phyloP scores from a whole-genome alignment of 2,113 vertebrate genomes.

The Petaurus breviceps region DNA sequence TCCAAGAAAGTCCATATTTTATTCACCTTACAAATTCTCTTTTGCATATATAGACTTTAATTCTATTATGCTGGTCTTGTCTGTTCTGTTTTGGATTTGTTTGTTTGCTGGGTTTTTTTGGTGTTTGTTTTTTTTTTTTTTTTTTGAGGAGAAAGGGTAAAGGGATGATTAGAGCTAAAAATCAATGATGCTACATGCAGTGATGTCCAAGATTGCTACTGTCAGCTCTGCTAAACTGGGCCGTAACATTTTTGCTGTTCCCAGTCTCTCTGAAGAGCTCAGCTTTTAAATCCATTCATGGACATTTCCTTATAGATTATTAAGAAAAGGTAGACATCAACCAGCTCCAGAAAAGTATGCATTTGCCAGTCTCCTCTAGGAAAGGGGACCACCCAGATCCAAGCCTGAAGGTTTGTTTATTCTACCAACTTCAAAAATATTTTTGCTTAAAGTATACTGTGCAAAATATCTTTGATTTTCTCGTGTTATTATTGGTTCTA shows the following conservation, averaged over 20 bases:
- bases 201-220: not conserved
- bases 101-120: no score
- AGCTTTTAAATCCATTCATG: not conserved
- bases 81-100: not conserved
- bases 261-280: not conserved
- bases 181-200: not conserved
- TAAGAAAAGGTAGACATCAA: not conserved
- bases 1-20: not conserved
- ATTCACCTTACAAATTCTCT: not conserved
- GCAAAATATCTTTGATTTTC: not conserved
- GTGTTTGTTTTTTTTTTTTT: no score
- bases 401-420: not conserved
- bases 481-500: not conserved
- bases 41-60: not conserved
- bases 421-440: not conserved
- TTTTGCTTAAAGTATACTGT: not conserved
- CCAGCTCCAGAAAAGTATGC: not conserved
- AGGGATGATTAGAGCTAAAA: not conserved
- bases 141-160: not conserved
- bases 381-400: not conserved
- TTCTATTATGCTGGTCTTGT: not conserved
- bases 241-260: not conserved
- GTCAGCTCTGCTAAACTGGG: not conserved
- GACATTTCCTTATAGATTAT: not conserved
- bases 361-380: not conserved